Conservation (phyloP, 2,113 vertebrate species). For the Misgurnus mizolepis region DNA sequence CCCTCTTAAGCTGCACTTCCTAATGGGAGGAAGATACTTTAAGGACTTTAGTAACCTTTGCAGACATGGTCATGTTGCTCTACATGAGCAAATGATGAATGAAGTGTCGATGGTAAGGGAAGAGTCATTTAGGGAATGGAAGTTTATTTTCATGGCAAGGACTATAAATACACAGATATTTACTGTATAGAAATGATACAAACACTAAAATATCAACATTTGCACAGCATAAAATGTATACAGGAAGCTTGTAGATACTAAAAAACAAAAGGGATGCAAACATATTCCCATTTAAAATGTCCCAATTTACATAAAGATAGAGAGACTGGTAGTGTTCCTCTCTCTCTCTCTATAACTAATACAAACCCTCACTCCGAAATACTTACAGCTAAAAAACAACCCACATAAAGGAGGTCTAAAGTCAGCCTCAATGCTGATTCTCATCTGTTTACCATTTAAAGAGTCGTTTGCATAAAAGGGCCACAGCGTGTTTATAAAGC, state of each 20-base stretch:
- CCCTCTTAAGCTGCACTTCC: background rate
- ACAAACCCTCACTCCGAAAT: background rate
- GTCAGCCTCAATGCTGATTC: slow-evolving; percentile 5
- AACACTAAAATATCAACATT: too few relatives aligned
- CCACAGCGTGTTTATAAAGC: background rate
- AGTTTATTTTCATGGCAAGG: background rate
- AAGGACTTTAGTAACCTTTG: slow-evolving; percentile 16
- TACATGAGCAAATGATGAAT: slow-evolving; percentile 12
- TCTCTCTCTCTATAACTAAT: background rate
- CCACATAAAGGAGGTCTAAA: slow-evolving; percentile 30
- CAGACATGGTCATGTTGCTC: slow-evolving; percentile 17
- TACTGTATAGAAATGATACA: too few relatives aligned
- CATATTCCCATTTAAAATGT: slow-evolving; percentile 13
- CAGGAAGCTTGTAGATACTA: slow-evolving; percentile 2
- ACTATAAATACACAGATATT: too few relatives aligned
- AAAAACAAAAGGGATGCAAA: background rate
- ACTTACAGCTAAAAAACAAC: slow-evolving; percentile 26
- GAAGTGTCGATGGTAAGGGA: background rate
- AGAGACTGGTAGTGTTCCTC: slow-evolving; percentile 9
- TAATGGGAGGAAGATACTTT: background rate
- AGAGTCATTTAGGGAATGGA: slow-evolving; percentile 14
- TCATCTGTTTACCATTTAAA: slow-evolving; percentile 22
- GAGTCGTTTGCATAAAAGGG: background rate
- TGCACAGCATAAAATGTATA: too few relatives aligned
- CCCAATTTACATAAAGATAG: slow-evolving; percentile 17